Evolutionary conservation across 2,888 invertebrate species (phyloP).

Genomic region (Rhodophaea formosa): DNA sequence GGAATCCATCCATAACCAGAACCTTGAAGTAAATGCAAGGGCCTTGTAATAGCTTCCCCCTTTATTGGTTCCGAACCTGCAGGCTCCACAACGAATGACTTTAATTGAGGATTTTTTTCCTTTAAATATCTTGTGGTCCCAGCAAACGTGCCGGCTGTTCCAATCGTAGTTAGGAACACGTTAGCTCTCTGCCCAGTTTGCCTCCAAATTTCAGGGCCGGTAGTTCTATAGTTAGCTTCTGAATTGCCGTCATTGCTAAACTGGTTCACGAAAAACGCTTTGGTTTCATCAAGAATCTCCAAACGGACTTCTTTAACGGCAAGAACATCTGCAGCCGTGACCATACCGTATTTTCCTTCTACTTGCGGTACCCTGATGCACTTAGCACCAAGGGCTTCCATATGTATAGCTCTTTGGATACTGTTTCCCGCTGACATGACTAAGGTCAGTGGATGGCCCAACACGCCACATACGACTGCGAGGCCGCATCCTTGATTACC

Average conservation of each 20-base stretch:
- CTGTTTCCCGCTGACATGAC: constrained; percentile 74
- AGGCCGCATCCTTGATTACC: constrained; percentile 74
- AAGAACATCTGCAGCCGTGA: constrained; percentile 63
- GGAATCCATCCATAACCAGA: constrained; percentile 72
- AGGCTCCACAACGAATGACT: constrained; percentile 66
- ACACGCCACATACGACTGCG: constrained; percentile 69
- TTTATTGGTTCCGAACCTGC: constrained; percentile 66
- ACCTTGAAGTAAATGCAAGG: constrained; percentile 69
- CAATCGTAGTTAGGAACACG: constrained; percentile 66
- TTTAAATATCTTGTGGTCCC: constrained; percentile 67
- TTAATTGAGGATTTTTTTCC: constrained; percentile 58
- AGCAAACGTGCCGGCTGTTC: constrained; percentile 67
- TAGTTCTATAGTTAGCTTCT: constrained; percentile 61
- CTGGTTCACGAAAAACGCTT: constrained; percentile 68
- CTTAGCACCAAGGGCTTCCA: constrained; percentile 72
- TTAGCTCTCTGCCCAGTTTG: constrained; percentile 70
- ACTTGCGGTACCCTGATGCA: too few species aligned
- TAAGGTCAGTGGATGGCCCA: constrained; percentile 65
- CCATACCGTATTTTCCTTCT: constrained; percentile 71
- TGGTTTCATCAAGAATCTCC: constrained; percentile 51
- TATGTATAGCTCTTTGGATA: constrained; percentile 66
- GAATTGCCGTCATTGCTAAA: constrained; percentile 61
- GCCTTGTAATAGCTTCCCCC: constrained; percentile 64
- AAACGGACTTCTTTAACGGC: constrained; percentile 60
- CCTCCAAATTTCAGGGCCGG: constrained; percentile 73